Evolutionary conservation across 1,140 invertebrate genomes (phyloP), one percentile per base, ranked within the genome.

Genomic region (Sitodiplosis mosellana): DNA sequence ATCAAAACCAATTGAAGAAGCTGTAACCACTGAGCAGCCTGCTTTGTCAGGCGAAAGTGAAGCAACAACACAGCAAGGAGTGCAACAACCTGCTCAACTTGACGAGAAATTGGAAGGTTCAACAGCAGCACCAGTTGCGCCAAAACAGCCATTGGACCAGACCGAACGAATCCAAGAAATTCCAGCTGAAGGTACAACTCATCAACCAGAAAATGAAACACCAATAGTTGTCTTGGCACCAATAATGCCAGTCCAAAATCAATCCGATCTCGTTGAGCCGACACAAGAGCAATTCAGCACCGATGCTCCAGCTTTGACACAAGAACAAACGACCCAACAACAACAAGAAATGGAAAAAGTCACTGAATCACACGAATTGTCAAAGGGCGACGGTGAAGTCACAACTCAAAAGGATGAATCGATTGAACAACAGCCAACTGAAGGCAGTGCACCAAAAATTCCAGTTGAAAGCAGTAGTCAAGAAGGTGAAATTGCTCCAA

Each of bases 181-280:
- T n/a, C 14, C 37, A 12, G 14, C 17, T 5, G 37, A 38, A 38
- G 37, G 17, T 6, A 27, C 27, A 27, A 27, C 27, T 27, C 5
- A 38, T 6, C 14, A 18, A n/a, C 14, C 37, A 12, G 14, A 14
- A 18, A 12, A 18, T 38, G 17, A 14, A 38, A 38, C 3, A 38
- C 14, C 37, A 38, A 38, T n/a, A 12, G 37, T 38, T 20, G 6
- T 18, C 10, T 18, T 19, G 3, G 21, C 46, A 33, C 11, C 42
- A 34, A 34, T 33, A 34, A 55, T 1, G 8, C 57, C 59, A 2
- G 3, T 10, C 10, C 27, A 27, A 27, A 10, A 27, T 10, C 4
- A 27, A 10, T 10, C 3, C 10, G 10, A 27, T 5, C 27, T 10
- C 10, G 27, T n/a, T n/a, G 10, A 27, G 27, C 3, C 27, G 27